phyloP scores from a whole-genome alignment of 2,113 vertebrate species.

The Nymphicus hollandicus region DNA sequence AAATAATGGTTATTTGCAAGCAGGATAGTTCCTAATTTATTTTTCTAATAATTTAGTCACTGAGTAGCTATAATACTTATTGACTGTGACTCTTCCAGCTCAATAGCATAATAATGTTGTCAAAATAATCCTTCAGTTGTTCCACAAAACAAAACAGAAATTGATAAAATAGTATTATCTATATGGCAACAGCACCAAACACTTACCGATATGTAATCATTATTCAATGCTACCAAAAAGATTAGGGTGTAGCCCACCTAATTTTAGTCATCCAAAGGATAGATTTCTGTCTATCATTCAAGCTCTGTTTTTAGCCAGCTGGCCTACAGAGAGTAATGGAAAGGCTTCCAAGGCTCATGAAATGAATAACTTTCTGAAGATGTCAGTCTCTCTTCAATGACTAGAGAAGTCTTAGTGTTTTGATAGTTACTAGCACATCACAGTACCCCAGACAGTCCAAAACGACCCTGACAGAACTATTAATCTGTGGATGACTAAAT shows the following conservation, averaged over 20 bases:
- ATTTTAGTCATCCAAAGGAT: not conserved
- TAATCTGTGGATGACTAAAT: not conserved
- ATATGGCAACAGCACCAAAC: not conserved
- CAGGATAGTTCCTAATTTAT: conserved; percentile 56
- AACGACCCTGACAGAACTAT: not conserved
- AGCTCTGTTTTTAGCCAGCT: not conserved
- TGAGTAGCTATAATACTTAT: conserved; percentile 51
- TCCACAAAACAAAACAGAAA: not conserved
- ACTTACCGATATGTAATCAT: not conserved
- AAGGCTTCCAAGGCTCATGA: not conserved
- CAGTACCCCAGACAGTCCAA: not conserved
- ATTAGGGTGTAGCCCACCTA: not conserved
- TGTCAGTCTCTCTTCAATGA: not conserved
- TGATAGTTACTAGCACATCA: not conserved
- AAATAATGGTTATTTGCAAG: conserved; percentile 48
- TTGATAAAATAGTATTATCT: not conserved
- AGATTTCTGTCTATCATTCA: not conserved
- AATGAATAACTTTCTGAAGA: not conserved
- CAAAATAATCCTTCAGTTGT: conserved; percentile 30
- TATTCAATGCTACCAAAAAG: not conserved
- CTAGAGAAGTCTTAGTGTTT: not conserved
- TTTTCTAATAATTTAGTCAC: conserved; percentile 56
- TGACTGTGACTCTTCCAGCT: conserved; percentile 48
- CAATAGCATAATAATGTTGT: conserved; percentile 21
- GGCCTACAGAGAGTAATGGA: not conserved